Percentiles rank a stretch among this genome's conserved stretches.
phyloP scores from a whole-genome alignment of 2,888 invertebrate species.

The Pantelozetes paolii region DNA sequence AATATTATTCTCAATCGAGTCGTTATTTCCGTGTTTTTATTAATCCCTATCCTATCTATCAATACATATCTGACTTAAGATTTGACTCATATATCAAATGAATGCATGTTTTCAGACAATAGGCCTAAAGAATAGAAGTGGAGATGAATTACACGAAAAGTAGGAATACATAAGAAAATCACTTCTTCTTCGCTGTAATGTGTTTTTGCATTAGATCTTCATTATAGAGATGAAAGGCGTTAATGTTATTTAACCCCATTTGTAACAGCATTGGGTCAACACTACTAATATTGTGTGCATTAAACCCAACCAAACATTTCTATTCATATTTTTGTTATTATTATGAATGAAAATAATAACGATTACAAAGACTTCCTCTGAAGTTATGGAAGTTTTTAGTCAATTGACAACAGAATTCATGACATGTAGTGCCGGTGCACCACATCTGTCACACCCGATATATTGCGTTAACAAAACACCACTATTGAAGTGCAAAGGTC shows the following conservation, averaged over 20 bases:
- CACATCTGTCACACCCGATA: no score
- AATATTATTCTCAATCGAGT: background rate
- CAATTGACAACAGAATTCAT: no score
- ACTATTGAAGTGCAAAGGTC: no score
- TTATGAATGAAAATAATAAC: no score
- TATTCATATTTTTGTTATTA: no score
- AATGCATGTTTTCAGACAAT: background rate
- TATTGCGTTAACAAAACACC: no score
- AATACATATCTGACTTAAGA: background rate
- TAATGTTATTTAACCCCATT: background rate
- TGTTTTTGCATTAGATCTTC: background rate
- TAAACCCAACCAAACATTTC: no score
- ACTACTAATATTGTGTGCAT: no score
- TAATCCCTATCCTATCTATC: conserved; percentile 6
- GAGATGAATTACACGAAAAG: background rate
- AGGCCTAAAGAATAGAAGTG: background rate
- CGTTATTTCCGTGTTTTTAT: conserved; percentile 10
- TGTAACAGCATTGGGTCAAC: background rate
- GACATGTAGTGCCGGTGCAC: no score
- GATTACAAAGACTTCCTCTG: no score
- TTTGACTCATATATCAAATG: background rate
- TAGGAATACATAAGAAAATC: background rate
- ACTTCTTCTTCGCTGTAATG: no score
- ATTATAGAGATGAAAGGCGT: background rate
- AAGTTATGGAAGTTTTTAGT: no score